A percentile compares a stretch with the other conserved stretches of the same genome.
Conservation (phyloP, 30 jellyfish, hydroid and myxozoan species). For the Chrysaora quinquecirrha region DNA sequence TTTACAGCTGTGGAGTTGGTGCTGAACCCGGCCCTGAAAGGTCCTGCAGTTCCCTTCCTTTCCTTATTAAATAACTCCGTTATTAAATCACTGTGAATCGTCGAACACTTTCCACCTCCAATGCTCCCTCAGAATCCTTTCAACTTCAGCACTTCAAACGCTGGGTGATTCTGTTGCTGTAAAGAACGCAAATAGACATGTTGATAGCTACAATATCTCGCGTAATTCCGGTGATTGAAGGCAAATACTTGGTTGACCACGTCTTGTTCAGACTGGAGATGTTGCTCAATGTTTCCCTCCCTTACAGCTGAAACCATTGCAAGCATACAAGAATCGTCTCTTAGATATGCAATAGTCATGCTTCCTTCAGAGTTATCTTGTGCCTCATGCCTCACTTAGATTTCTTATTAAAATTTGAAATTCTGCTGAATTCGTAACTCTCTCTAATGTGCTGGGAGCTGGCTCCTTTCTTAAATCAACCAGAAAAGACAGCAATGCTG, state of each 20-base stretch:
- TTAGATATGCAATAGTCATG: constrained; percentile 22
- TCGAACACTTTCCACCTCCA: constrained; percentile 30
- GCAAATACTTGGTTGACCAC: constrained; percentile 41
- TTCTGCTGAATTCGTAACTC: too few relatives aligned
- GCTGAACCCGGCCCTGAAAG: constrained; percentile 45
- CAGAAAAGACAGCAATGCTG: constrained; percentile 5
- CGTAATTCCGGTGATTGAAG: constrained; percentile 45
- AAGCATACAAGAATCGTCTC: too few relatives aligned
- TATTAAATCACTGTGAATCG: constrained; percentile 55
- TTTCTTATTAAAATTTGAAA: background rate
- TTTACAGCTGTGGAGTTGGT: constrained; percentile 31
- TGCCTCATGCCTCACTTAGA: background rate
- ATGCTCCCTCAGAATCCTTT: constrained; percentile 49
- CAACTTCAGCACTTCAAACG: constrained; percentile 21
- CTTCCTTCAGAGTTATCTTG: constrained; percentile 13
- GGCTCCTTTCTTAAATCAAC: too few relatives aligned
- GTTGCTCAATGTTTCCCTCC: constrained; percentile 27
- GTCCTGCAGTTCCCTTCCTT: constrained; percentile 56
- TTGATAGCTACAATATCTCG: constrained; percentile 42
- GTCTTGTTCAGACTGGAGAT: constrained; percentile 38
- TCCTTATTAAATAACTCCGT: constrained; percentile 65
- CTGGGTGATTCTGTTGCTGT: constrained; percentile 36
- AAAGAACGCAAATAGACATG: background rate
- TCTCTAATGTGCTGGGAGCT: too few relatives aligned
- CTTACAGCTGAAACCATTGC: constrained; percentile 47